Base-by-base conservation (phyloP, 1,140 invertebrate genomes). In the Nasonia longicornis region DNA sequence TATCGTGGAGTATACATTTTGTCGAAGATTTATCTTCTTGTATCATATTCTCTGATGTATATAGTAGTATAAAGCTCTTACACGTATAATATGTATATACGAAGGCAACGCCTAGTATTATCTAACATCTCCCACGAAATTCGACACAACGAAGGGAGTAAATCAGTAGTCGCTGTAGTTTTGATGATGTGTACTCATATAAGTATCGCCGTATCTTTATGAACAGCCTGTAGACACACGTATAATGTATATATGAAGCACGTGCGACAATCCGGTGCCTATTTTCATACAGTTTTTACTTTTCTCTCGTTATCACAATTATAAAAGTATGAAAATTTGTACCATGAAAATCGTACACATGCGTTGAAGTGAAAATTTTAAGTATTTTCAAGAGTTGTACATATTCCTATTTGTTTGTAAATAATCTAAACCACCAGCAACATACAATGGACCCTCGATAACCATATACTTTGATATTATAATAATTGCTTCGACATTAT, bases 371-470 rank as follows among this genome's bases (percentile, higher is more conserved):
- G 48, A 52, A 52, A 52, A 52, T 52, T 52, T 52, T 58, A 16
- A n/a, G 16, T 16, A 58, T 58, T 58, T 58, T 58, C 52, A 58
- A 58, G 0, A 7, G 29, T n/a, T 77, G 38, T 77, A 77, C 20
- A n/a, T 69, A 45, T 77, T 16, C 10, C 35, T 76, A 64, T 6
- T 26, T 45, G 67, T 77, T 45, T 67, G 31, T 66, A n/a, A 66
- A 66, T 77, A 77, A 48, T 77, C 52, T 58, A 58, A 26, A 67
- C 22, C 66, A 77, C 38, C 48, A 29, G 2, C 45, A 48, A 22
- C 26, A 20, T 58, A 58, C 16, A 58, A n/a, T 58, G 52, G 6
- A n/a, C 52, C 16, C 52, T 58, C 52, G 16, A 16, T 58, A 58
- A 58, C 20, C 52, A 20, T 7, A 58, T 69, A 31, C 35, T 11